phyloP scores from a whole-genome alignment of 2,888 invertebrate species.

The Mesorhabditis sp. region DNA sequence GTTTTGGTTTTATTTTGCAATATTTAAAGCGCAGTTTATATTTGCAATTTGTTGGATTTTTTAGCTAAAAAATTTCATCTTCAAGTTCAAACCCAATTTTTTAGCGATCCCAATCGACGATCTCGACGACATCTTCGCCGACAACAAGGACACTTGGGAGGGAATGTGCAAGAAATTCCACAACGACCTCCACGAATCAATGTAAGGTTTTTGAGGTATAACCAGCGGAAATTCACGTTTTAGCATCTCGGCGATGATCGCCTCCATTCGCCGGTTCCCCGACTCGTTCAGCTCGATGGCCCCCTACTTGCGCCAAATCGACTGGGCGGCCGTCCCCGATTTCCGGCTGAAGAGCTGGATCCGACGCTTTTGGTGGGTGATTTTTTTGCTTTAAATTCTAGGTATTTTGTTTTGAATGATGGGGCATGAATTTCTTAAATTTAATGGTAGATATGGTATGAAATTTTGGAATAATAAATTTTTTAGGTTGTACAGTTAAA shows the following conservation, averaged over 20 bases:
- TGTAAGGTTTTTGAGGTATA: background rate
- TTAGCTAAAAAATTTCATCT: no score
- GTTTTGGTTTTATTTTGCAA: no score
- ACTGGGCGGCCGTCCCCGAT: background rate
- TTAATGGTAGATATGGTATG: no score
- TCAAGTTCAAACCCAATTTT: background rate
- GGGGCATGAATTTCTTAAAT: no score
- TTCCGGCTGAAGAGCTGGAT: background rate
- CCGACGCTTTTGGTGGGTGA: background rate
- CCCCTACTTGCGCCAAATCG: background rate
- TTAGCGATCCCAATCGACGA: conserved; percentile 4
- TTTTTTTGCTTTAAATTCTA: background rate
- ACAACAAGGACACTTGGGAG: background rate
- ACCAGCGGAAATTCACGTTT: background rate
- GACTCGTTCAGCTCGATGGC: background rate
- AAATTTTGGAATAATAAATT: no score
- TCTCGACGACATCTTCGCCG: background rate
- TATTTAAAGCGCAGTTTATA: no score
- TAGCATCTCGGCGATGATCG: background rate
- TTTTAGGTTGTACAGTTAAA: no score
- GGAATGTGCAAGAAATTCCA: background rate
- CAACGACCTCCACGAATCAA: background rate
- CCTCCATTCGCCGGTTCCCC: background rate
- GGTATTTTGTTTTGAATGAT: no score
- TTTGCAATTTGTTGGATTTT: no score